Percentiles rank a stretch among this genome's conserved stretches.
phyloP scores from a whole-genome alignment of 2,113 vertebrate genomes.

The Micromys minutus region DNA sequence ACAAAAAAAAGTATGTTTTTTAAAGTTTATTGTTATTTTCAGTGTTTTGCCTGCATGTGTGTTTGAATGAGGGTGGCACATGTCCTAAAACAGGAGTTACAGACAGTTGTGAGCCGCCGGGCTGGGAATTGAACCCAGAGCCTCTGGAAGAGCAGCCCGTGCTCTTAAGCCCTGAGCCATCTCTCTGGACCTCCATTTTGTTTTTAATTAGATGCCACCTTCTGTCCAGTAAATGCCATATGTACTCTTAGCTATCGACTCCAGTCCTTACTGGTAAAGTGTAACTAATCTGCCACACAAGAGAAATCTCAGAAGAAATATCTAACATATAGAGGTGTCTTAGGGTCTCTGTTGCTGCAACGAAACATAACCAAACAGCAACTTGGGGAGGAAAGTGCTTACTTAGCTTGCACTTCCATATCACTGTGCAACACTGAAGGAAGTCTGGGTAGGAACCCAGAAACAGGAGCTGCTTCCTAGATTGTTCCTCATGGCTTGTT shows the following conservation, averaged over 20 bases:
- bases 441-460: neutral
- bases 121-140: neutral
- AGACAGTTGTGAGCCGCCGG: neutral
- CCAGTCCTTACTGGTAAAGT: constrained; percentile 40
- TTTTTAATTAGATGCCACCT: constrained; percentile 26
- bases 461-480: neutral
- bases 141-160: too few relatives aligned
- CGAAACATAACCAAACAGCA: too few relatives aligned
- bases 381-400: too few relatives aligned
- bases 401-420: neutral
- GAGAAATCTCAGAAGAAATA: constrained; percentile 51
- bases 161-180: too few relatives aligned
- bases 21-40: neutral
- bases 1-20: constrained; percentile 75
- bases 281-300: constrained; percentile 47
- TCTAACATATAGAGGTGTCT: neutral
- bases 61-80: neutral
- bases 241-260: constrained; percentile 39
- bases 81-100: neutral
- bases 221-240: constrained; percentile 4
- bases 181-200: neutral
- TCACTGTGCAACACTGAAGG: neutral
- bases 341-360: neutral
- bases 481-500: neutral
- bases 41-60: neutral